Evolutionary conservation across 2,797 vertebrate genomes (phyloP).

Genomic region (Siniperca obscura): DNA sequence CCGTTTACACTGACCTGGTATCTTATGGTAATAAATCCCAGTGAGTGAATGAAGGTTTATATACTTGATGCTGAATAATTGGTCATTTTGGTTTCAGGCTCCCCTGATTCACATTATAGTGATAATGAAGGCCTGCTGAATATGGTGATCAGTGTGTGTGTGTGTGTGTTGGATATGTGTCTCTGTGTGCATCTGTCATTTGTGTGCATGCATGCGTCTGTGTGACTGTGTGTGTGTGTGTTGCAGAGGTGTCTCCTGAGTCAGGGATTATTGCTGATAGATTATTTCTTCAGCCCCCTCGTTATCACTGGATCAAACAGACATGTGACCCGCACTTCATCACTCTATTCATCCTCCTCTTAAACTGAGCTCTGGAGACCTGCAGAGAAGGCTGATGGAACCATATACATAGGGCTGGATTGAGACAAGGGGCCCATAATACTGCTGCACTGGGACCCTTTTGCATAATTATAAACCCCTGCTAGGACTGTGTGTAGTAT

Average conservation of each 20-base stretch:
- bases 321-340: conserved; percentile 85
- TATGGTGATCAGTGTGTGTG: conserved; percentile 81
- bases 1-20: conserved; percentile 74
- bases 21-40: conserved; percentile 78
- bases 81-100: conserved; percentile 84
- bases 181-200: conserved; percentile 77
- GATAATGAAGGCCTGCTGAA: conserved; percentile 86
- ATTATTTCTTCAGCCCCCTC: conserved; percentile 86
- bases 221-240: conserved; percentile 61
- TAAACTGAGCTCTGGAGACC: conserved; percentile 84
- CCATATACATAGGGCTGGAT: conserved; percentile 68
- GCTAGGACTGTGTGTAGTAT: conserved; percentile 48
- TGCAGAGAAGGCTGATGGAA: conserved; percentile 65
- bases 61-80: conserved; percentile 83
- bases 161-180: conserved; percentile 60
- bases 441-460: conserved; percentile 78
- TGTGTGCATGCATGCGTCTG: conserved; percentile 50
- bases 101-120: conserved; percentile 83
- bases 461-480: conserved; percentile 76
- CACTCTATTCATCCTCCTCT: conserved; percentile 83
- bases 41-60: conserved; percentile 73
- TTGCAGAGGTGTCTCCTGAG: conserved; percentile 81
- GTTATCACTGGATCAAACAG: conserved; percentile 86
- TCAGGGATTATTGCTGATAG: conserved; percentile 86
- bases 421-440: conserved; percentile 70